These are phyloP conservation scores for Grapholita molesta DNA, from an alignment of 1,140 invertebrate species.

Conservation along the genomic window DNA sequence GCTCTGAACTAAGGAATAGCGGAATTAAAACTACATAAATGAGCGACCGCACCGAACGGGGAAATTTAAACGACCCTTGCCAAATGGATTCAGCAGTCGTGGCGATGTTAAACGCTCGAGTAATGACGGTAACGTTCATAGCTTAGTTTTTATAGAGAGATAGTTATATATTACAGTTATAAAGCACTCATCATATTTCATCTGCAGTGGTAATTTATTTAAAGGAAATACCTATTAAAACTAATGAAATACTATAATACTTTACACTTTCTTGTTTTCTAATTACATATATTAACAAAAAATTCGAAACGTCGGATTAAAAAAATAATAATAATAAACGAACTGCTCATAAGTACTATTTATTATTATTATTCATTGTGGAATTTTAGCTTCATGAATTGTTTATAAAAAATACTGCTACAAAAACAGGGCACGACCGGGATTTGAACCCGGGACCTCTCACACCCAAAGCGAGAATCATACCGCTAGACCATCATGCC, in stretches of 20 bases:
- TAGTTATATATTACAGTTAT: not conserved
- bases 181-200: not conserved
- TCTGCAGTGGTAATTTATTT: not conserved
- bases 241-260: no score
- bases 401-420: not conserved
- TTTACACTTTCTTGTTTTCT: no score
- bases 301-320: no score
- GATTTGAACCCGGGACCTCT: not conserved
- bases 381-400: no score
- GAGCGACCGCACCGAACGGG: constrained; percentile 53
- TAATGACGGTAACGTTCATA: not conserved
- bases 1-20: constrained; percentile 68
- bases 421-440: constrained; percentile 16
- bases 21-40: constrained; percentile 77
- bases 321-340: no score
- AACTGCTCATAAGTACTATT: no score
- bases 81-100: not conserved
- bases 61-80: constrained; percentile 42
- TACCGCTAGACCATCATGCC: not conserved
- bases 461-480: constrained; percentile 5
- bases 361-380: no score
- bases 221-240: no score
- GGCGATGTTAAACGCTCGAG: not conserved
- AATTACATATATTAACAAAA: no score
- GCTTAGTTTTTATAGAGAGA: not conserved